A percentile compares a stretch with the other conserved stretches of the same genome.
phyloP scores from a whole-genome alignment of 2,888 invertebrate genomes.

The Drosophila colorata region DNA sequence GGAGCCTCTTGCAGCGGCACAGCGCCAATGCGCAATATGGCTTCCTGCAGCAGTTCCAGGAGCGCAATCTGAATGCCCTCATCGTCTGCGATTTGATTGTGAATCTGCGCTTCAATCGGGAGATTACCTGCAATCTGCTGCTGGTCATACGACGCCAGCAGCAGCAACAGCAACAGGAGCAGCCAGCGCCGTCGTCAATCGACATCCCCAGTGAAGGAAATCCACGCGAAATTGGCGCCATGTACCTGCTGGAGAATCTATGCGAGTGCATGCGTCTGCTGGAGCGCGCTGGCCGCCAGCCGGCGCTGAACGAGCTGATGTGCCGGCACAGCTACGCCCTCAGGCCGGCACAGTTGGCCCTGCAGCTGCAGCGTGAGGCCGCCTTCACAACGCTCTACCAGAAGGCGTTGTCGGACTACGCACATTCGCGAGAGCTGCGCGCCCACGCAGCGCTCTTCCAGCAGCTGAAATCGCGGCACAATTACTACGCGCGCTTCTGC shows the following conservation, averaged over 20 bases:
- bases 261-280: slow-evolving; percentile 82
- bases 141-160: slow-evolving; percentile 82
- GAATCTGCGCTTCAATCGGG: slow-evolving; percentile 82
- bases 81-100: slow-evolving; percentile 83
- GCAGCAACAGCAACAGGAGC: slow-evolving; percentile 43
- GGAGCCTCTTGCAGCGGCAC: slow-evolving; percentile 76
- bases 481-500: slow-evolving; percentile 82
- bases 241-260: slow-evolving; percentile 76
- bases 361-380: slow-evolving; percentile 76
- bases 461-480: slow-evolving; percentile 81
- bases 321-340: slow-evolving; percentile 75
- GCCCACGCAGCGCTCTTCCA: slow-evolving; percentile 75
- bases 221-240: slow-evolving; percentile 79
- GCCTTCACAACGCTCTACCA: slow-evolving; percentile 73
- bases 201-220: slow-evolving; percentile 28
- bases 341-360: slow-evolving; percentile 67
- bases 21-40: slow-evolving; percentile 74
- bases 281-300: slow-evolving; percentile 54
- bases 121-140: slow-evolving; percentile 82
- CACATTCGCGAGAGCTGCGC: slow-evolving; percentile 78
- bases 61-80: slow-evolving; percentile 76
- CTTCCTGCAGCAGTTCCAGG: slow-evolving; percentile 81
- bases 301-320: slow-evolving; percentile 74
- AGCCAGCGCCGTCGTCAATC: not conserved
- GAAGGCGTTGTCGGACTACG: slow-evolving; percentile 66